Conservation (phyloP, 2,113 vertebrate species). For the Todiramphus chloris region DNA sequence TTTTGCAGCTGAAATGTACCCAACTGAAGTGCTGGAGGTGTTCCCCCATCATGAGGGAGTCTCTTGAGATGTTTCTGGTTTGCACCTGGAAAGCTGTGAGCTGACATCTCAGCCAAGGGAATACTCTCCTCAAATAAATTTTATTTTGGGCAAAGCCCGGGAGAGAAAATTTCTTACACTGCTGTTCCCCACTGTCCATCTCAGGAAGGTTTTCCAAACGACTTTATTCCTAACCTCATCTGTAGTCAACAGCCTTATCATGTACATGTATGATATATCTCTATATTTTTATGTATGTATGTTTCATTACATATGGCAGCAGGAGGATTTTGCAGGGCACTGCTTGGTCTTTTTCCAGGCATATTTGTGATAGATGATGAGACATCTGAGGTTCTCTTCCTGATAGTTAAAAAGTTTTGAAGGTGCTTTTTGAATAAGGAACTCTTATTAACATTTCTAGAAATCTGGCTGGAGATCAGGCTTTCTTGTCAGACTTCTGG, state of each 20-base stretch:
- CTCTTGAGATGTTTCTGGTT: not conserved
- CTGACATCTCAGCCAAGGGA: not conserved
- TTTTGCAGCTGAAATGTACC: not conserved
- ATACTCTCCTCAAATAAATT: not conserved
- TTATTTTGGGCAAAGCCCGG: not conserved
- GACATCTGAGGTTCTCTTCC: slow-evolving; percentile 34
- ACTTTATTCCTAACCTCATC: not conserved
- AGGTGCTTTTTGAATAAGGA: slow-evolving; percentile 64
- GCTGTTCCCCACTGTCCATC: not conserved
- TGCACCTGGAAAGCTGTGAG: not conserved
- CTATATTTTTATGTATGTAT: not conserved
- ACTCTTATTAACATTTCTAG: slow-evolving; percentile 73
- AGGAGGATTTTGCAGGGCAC: slow-evolving; percentile 60
- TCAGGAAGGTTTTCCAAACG: not conserved
- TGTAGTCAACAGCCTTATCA: not conserved
- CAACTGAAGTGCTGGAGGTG: not conserved
- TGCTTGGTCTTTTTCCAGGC: slow-evolving; percentile 64
- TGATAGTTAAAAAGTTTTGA: slow-evolving; percentile 41
- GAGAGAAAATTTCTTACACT: not conserved
- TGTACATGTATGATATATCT: no score
- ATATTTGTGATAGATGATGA: slow-evolving; percentile 61
- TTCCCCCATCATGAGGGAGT: not conserved
- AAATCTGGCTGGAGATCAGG: slow-evolving; percentile 72
- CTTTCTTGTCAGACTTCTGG: slow-evolving; percentile 78
- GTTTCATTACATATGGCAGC: not conserved